Conservation (phyloP, 2,797 vertebrate genomes). For the Sebastes vulpes region DNA sequence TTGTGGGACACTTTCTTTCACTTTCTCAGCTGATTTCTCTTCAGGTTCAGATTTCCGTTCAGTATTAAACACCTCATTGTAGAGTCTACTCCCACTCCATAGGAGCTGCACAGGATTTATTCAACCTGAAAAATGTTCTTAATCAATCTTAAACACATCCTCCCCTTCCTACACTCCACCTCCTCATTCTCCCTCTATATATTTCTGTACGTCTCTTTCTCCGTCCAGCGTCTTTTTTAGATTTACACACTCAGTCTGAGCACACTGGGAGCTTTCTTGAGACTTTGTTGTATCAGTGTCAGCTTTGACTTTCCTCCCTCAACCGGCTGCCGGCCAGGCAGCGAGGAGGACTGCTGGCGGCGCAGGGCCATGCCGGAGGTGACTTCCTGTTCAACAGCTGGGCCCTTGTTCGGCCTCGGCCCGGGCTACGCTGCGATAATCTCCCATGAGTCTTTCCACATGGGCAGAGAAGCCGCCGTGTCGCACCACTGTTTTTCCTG, state of each 20-base stretch:
- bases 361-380: slow-evolving; percentile 73
- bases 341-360: slow-evolving; percentile 67
- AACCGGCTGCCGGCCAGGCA: slow-evolving; percentile 43
- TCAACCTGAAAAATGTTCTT: slow-evolving; percentile 44
- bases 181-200: slow-evolving; percentile 7
- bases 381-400: slow-evolving; percentile 86
- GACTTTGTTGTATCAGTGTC: slow-evolving; percentile 79
- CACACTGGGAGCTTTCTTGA: slow-evolving; percentile 81
- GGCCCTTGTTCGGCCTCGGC: slow-evolving; percentile 68
- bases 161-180: slow-evolving; percentile 15
- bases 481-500: slow-evolving; percentile 81
- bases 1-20: slow-evolving; percentile 18
- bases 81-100: slow-evolving; percentile 21
- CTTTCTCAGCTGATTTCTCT: slow-evolving; percentile 30
- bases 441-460: slow-evolving; percentile 83
- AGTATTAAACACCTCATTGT: slow-evolving; percentile 48
- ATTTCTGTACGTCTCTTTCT: slow-evolving; percentile 22
- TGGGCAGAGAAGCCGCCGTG: slow-evolving; percentile 72
- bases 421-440: slow-evolving; percentile 70
- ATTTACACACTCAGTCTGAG: slow-evolving; percentile 47
- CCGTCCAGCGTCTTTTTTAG: slow-evolving; percentile 12
- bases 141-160: slow-evolving; percentile 53
- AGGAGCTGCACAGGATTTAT: slow-evolving; percentile 47
- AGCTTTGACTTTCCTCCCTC: slow-evolving; percentile 68
- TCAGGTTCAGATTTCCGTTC: slow-evolving; percentile 30